These are phyloP conservation scores for Hylyphantes graminicola DNA, from an alignment of 1,140 invertebrate genomes.

Conservation along the genomic window DNA sequence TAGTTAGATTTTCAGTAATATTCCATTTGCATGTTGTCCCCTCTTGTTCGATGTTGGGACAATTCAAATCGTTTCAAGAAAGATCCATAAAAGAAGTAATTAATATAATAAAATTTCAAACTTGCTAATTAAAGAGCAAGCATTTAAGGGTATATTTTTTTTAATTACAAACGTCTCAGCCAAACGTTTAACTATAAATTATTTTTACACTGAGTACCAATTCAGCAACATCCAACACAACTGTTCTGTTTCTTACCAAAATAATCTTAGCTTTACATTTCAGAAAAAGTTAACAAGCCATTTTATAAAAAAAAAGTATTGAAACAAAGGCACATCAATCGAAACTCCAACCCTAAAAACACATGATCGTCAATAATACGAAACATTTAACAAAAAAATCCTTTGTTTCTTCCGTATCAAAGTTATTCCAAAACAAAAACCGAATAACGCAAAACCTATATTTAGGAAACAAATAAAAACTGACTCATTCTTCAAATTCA, in stretches of 20 bases:
- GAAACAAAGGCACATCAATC: background rate
- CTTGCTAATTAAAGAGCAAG: too few relatives aligned
- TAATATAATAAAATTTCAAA: too few relatives aligned
- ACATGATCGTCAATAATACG: background rate
- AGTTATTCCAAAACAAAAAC: conserved; percentile 5
- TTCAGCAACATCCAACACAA: background rate
- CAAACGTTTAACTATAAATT: too few relatives aligned
- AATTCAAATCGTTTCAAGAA: too few relatives aligned
- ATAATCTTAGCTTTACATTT: background rate
- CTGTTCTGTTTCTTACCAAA: background rate
- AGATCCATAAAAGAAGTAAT: too few relatives aligned
- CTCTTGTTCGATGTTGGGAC: too few relatives aligned
- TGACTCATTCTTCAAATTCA: background rate
- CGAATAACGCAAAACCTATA: background rate
- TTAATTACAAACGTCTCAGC: too few relatives aligned
- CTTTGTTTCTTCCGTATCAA: background rate
- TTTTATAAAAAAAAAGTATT: background rate
- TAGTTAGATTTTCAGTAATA: too few relatives aligned
- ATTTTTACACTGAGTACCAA: too few relatives aligned
- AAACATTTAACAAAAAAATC: background rate
- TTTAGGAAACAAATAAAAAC: background rate
- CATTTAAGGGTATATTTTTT: too few relatives aligned
- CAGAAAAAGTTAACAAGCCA: background rate
- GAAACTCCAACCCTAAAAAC: background rate
- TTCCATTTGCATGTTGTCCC: too few relatives aligned